Base-by-base conservation (phyloP, 2,113 vertebrate genomes). In the Upupa epops region DNA sequence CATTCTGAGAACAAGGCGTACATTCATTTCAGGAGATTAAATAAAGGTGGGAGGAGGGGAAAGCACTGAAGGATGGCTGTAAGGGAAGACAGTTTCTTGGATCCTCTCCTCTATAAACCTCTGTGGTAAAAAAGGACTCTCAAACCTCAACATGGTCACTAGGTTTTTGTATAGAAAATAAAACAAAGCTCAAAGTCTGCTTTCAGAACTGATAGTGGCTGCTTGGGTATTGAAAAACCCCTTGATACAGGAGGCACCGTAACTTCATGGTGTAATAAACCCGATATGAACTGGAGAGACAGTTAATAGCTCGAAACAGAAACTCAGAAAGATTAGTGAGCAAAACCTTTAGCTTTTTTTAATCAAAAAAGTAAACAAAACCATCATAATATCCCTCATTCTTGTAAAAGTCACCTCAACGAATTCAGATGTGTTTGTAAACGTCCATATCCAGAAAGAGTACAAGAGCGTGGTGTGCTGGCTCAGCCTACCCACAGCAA, bases 381-480 rank as follows among this genome's bases (percentile, higher is more conserved):
- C 13, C n/a, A 13, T 82, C 4, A 25, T 45, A 16, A n/a, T 48
- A 63, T 40, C 5, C 6, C 7, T 3, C 1, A 5, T 72, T 79
- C 34, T 87, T 82, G 26, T 52, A 3, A 8, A 79, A 60, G 20
- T 48, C 42, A 31, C 37, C 17, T 66, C 52, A 79, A 0, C 37
- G 66, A 21, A 13, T 73, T 82, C 12, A 42, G 19, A 9, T 51
- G 79, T 54, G 61, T 68, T 84, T 69, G 24, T 42, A 13, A n/a
- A 9, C 28, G 36, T 37, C 5, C 1, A 3, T 74, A 19, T 24
- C 48, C 8, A 63, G 29, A 42, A n/a, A 46, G 54, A 11, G 10
- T 24, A 11, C 20, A 76, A 48, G 58, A 70, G 54, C 0, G 0
- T 1, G 4, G 17, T 28, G 51, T 70, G 75, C n/a, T 69, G 51